phyloP scores from a whole-genome alignment of 2,888 invertebrate genomes.

The Trissolcus japonicus region DNA sequence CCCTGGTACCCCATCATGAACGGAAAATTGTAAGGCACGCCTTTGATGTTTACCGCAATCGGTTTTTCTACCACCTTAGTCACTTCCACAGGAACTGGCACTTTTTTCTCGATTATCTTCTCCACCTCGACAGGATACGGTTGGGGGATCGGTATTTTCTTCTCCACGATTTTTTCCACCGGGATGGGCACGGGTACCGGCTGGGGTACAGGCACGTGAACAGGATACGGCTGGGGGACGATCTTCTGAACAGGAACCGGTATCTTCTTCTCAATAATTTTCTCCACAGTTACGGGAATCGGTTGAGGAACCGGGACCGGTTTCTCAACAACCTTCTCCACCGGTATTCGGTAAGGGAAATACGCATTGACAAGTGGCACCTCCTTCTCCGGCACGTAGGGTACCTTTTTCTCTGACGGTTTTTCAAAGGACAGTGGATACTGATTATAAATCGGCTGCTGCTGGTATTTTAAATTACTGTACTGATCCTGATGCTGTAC shows the following conservation, averaged over 20 bases:
- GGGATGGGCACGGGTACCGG: conserved; percentile 77
- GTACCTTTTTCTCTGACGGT: conserved; percentile 76
- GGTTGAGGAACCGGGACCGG: conserved; percentile 75
- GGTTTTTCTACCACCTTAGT: conserved; percentile 64
- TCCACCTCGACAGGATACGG: conserved; percentile 75
- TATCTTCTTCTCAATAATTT: conserved; percentile 76
- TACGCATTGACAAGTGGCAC: conserved; percentile 64
- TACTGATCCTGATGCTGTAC: background rate
- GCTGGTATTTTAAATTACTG: background rate
- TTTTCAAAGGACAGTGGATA: conserved; percentile 77
- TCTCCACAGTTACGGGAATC: conserved; percentile 71
- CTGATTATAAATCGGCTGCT: background rate
- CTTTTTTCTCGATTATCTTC: conserved; percentile 77
- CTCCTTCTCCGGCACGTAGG: conserved; percentile 77
- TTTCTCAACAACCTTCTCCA: conserved; percentile 79
- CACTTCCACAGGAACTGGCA: conserved; percentile 73
- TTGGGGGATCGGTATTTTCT: conserved; percentile 80
- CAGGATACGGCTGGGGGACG: conserved; percentile 70
- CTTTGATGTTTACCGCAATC: conserved; percentile 45
- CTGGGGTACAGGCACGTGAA: conserved; percentile 77
- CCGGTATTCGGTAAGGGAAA: conserved; percentile 64
- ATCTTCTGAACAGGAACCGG: conserved; percentile 70
- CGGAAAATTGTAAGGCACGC: conserved; percentile 62
- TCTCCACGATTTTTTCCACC: conserved; percentile 80
- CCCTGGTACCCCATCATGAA: conserved; percentile 64